Base-by-base conservation (phyloP, 2,797 vertebrate genomes). In the Enteromius trimaculatus region DNA sequence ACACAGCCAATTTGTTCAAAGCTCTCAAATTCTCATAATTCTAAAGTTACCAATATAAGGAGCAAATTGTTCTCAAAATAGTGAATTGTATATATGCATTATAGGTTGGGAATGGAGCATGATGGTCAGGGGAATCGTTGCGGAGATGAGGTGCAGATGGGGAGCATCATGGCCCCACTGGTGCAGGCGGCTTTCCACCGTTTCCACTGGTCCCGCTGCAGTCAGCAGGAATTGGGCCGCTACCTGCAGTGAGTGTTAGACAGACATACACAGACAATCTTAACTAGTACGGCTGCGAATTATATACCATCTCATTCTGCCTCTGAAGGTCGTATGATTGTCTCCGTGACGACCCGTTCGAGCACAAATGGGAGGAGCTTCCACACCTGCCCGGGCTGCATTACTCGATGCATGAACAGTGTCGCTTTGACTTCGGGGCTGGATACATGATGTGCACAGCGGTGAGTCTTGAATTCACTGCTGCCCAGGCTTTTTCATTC, bases 81-180 rank as follows among this genome's bases (percentile, higher is more conserved):
- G 1, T 37, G 2, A 58, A 68, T 75, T 60, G 62, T 81, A 26
- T 81, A 47, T 80, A 10, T 86, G 44, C 64, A 62, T 75, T 83
- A 8, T 91, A 97, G 96, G 71, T 92, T 97, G 89, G 96, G 96
- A 77, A 97, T 97, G 96, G 96, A 98, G 86, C 98, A 99, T 0
- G 97, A 99, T 0, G 97, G 98, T 0, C 97, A 98, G 89, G 97
- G 96, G 2, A 99, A 99, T 86, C 94, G 96, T 42, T 99, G 98
- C 0, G 93, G 91, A 0, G 97, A 98, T 0, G 98, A 99, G 83
- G 97, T 98, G 9, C 92, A 93, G 1, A 90, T 98, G 93, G 98
- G 98, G 75, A 99, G 98, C 92, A 99, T 99, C 93, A 99, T 99
- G 98, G 97, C 98, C 2, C 97, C 98, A 0, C 92, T 96, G n/a